Percentiles rank a stretch among this genome's conserved stretches.
phyloP scores from a whole-genome alignment of 1,140 invertebrate genomes.

The Nebria ingens region DNA sequence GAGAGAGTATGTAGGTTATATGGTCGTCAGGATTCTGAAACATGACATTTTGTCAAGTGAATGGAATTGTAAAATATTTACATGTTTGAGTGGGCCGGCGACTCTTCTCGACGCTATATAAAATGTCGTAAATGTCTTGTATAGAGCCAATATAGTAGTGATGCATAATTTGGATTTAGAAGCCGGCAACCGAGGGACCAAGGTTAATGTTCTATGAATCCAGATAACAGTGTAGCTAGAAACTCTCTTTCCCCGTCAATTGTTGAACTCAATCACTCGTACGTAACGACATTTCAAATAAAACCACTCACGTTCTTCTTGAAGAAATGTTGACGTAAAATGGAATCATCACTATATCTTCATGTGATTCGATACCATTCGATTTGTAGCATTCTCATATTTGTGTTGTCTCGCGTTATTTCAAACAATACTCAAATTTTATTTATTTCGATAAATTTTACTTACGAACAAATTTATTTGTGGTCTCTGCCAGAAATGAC shows the following conservation, averaged over 20 bases:
- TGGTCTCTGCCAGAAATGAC: too few species aligned
- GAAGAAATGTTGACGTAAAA: too few species aligned
- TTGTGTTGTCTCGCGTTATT: too few species aligned
- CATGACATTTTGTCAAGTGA: background rate
- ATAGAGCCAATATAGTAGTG: background rate
- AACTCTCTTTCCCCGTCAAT: background rate
- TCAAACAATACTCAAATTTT: too few species aligned
- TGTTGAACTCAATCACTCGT: background rate
- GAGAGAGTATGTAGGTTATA: too few species aligned
- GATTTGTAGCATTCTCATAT: too few species aligned
- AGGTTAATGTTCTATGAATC: conserved; percentile 9
- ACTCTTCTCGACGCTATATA: background rate
- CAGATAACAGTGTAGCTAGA: background rate
- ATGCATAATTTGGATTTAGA: conserved; percentile 9
- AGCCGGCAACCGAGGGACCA: too few species aligned
- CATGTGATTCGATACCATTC: too few species aligned
- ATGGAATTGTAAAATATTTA: conserved; percentile 2
- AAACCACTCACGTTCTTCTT: too few species aligned
- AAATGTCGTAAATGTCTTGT: conserved; percentile 5
- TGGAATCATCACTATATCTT: too few species aligned
- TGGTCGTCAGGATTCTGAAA: background rate
- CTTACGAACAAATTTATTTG: too few species aligned
- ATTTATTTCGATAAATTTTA: too few species aligned
- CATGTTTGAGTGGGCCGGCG: background rate
- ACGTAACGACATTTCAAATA: background rate